Conservation (phyloP, 2,888 invertebrate genomes). For the Mythimna pallens region DNA sequence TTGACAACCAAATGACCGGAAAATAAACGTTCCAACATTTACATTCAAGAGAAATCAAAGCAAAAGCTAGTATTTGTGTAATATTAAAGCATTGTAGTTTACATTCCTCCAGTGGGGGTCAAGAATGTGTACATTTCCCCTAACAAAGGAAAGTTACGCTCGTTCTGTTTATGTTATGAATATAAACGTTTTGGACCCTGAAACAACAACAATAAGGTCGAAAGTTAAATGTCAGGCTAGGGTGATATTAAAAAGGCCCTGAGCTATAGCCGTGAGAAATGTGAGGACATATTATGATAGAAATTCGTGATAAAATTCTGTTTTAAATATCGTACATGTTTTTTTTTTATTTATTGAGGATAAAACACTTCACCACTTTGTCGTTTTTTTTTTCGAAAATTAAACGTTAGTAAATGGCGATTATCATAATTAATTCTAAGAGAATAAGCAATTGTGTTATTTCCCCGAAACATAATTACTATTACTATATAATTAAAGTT, state of each 20-base stretch:
- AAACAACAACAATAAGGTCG: slow-evolving; percentile 21
- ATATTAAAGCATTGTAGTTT: slow-evolving; percentile 59
- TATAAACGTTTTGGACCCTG: slow-evolving; percentile 34
- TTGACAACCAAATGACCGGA: slow-evolving; percentile 39
- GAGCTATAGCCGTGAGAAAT: slow-evolving; percentile 41
- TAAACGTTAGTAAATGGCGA: background rate
- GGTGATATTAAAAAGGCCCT: slow-evolving; percentile 57
- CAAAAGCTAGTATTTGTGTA: slow-evolving; percentile 53
- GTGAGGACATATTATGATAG: slow-evolving; percentile 52
- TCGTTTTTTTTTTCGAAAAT: background rate
- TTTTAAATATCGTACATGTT: slow-evolving; percentile 26
- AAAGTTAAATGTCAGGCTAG: slow-evolving; percentile 18
- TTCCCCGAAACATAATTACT: too few relatives aligned
- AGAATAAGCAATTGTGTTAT: too few relatives aligned
- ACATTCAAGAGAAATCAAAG: slow-evolving; percentile 53
- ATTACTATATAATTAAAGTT: too few relatives aligned
- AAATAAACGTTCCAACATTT: slow-evolving; percentile 40
- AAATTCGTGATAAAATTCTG: slow-evolving; percentile 42
- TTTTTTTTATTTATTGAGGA: slow-evolving; percentile 9
- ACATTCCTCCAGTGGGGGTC: slow-evolving; percentile 56
- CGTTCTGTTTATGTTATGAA: slow-evolving; percentile 44
- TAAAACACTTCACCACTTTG: background rate
- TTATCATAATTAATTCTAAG: background rate
- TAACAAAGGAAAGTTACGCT: slow-evolving; percentile 60
- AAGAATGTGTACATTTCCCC: slow-evolving; percentile 62